phyloP scores from a whole-genome alignment of 2,888 invertebrate genomes.

The Phaonia tiefii region DNA sequence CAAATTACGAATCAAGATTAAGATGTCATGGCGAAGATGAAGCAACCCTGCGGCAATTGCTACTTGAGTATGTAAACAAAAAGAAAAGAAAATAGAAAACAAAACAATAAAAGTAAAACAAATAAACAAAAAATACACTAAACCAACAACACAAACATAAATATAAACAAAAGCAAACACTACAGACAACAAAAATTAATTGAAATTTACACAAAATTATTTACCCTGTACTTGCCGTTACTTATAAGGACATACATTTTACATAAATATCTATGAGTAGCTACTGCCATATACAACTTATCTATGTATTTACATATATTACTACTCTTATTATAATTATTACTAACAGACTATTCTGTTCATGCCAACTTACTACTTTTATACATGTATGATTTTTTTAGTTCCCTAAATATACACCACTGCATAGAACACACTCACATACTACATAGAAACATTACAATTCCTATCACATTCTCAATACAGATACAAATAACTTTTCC shows the following conservation, averaged over 20 bases:
- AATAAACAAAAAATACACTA: slow-evolving; percentile 12
- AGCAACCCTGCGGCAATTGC: slow-evolving; percentile 96
- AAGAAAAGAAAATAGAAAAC: slow-evolving; percentile 14
- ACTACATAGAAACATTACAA: background rate
- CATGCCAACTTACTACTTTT: background rate
- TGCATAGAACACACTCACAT: background rate
- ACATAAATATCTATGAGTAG: background rate
- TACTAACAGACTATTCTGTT: background rate
- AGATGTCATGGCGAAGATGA: slow-evolving; percentile 87
- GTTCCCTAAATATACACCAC: background rate
- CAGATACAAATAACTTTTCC: background rate
- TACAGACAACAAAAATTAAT: background rate
- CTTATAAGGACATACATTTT: too few species aligned
- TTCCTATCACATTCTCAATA: too few species aligned
- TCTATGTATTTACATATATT: background rate
- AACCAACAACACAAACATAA: background rate
- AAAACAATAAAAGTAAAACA: slow-evolving; percentile 20
- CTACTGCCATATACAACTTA: background rate
- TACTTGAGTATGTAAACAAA: slow-evolving; percentile 89
- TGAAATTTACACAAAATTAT: background rate
- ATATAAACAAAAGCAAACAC: too few species aligned
- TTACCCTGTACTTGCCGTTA: too few species aligned
- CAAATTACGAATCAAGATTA: slow-evolving; percentile 79
- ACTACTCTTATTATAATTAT: background rate
- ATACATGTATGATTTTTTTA: too few species aligned